phyloP scores from a whole-genome alignment of 2,797 vertebrate species.

The Poeciliopsis infans region DNA sequence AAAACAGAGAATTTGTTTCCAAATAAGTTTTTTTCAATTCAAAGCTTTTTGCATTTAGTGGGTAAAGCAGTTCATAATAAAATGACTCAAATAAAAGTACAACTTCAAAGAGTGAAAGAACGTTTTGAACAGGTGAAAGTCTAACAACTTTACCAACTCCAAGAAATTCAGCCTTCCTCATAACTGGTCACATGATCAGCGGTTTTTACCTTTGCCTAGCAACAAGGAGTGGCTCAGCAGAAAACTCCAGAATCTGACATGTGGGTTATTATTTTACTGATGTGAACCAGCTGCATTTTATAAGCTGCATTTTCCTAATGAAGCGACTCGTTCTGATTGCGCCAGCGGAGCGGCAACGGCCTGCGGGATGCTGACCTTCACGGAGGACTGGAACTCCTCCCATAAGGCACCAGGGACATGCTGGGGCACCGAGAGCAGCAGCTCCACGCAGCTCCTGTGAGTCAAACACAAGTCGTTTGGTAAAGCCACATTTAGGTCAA shows the following conservation, averaged over 20 bases:
- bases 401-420: conserved; percentile 94
- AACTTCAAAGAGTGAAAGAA: no score
- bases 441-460: conserved; percentile 96
- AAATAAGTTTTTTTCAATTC: no score
- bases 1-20: no score
- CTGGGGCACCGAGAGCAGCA: conserved; percentile 92
- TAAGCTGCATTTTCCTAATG: background rate
- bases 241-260: background rate
- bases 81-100: no score
- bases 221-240: background rate
- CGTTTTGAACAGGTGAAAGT: no score
- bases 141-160: no score
- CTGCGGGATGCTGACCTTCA: conserved; percentile 86
- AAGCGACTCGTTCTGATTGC: conserved; percentile 25
- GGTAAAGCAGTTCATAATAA: no score
- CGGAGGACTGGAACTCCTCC: conserved; percentile 95
- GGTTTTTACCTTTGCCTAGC: no score
- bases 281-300: background rate
- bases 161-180: no score
- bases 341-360: conserved; percentile 30
- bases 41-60: no score
- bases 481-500: conserved; percentile 66
- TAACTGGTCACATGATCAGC: no score
- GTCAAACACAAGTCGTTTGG: conserved; percentile 62
- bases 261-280: background rate